phyloP scores from a whole-genome alignment of 2,113 vertebrate genomes.

The human region GRCh38 chr9:29500001-29500500 shows the following conservation, averaged over 20 bases:
- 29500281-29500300: background rate
- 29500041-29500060: background rate
- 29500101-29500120: background rate
- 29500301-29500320: background rate
- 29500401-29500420: background rate
- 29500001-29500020: background rate
- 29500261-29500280: background rate
- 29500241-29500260: background rate
- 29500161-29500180: background rate
- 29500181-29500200: background rate
- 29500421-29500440: background rate
- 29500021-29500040: background rate
- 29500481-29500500: background rate
- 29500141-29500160: background rate
- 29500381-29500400: background rate
- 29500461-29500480: background rate
- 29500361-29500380: background rate
- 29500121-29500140: background rate
- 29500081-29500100: background rate
- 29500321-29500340: background rate
- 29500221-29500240: background rate
- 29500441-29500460: background rate
- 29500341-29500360: background rate
- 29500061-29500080: background rate
- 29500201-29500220: background rate